Evolutionary conservation across 1,140 invertebrate species (phyloP).

Genomic region (Heliconius himera): DNA sequence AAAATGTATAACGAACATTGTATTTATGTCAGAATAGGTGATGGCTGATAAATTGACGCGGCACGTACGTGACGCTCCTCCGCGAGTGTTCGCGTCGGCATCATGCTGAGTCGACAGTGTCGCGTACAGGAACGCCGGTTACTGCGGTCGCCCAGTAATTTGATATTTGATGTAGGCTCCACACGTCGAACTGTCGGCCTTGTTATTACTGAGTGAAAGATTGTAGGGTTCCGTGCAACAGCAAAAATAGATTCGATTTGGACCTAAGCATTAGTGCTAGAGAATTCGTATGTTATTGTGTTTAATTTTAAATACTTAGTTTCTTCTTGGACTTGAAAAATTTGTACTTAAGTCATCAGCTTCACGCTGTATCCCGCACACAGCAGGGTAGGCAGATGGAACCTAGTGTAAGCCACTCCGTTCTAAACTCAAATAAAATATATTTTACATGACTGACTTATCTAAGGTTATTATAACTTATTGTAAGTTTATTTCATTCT

Average conservation of each 20-base stretch:
- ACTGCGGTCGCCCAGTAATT: constrained; percentile 38
- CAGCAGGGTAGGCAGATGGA: too few relatives aligned
- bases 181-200: constrained; percentile 22
- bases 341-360: too few relatives aligned
- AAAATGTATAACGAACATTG: neutral
- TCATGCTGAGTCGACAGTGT: constrained; percentile 46
- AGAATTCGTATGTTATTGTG: neutral
- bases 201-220: constrained; percentile 15
- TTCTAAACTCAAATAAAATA: too few relatives aligned
- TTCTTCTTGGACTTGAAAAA: too few relatives aligned
- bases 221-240: neutral
- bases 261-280: neutral
- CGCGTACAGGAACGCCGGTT: constrained; percentile 40
- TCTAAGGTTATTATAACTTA: too few relatives aligned
- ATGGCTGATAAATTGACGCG: constrained; percentile 44
- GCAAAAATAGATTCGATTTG: neutral
- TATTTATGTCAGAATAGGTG: constrained; percentile 19
- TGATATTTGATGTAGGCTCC: constrained; percentile 39
- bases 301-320: neutral
- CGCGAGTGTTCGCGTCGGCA: constrained; percentile 34
- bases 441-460: too few relatives aligned
- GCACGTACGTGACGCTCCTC: constrained; percentile 42
- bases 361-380: too few relatives aligned
- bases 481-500: neutral
- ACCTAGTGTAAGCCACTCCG: too few relatives aligned